These are phyloP conservation scores for Carlito syrichta DNA, from an alignment of 2,113 vertebrate species.

Conservation along the genomic window DNA sequence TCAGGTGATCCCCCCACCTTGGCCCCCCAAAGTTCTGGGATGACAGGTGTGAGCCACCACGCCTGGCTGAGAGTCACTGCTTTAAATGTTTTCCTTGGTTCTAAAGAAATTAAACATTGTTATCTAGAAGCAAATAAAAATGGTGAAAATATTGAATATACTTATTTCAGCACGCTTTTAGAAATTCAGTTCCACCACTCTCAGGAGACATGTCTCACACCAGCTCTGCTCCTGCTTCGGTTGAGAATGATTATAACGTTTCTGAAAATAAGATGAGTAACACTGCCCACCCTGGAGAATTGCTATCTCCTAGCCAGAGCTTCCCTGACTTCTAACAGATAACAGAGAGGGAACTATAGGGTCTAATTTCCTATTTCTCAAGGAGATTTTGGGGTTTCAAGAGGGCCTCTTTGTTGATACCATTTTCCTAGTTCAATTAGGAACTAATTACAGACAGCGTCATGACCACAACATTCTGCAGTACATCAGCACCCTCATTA, in stretches of 20 bases:
- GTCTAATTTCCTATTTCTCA: neutral
- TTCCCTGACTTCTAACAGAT: neutral
- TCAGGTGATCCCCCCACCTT: too few species aligned
- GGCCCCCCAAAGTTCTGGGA: too few species aligned
- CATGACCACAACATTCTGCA: neutral
- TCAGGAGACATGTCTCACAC: neutral
- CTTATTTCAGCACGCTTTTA: neutral
- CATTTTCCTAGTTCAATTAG: neutral
- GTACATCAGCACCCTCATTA: too few species aligned
- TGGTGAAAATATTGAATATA: neutral
- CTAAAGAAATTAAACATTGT: neutral
- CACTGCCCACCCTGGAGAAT: neutral
- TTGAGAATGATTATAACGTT: neutral
- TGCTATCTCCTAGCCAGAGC: neutral
- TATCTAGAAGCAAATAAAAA: neutral
- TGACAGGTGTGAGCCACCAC: too few species aligned
- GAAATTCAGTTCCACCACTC: neutral
- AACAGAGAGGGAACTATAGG: neutral
- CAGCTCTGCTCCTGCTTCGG: neutral
- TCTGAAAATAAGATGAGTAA: neutral
- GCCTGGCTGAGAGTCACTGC: neutral
- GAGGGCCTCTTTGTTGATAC: neutral
- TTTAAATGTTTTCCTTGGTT: too few species aligned
- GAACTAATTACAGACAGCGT: neutral
- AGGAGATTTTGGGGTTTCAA: neutral